Conservation (phyloP, 2,797 vertebrate genomes). For the Sebastes diaconus region DNA sequence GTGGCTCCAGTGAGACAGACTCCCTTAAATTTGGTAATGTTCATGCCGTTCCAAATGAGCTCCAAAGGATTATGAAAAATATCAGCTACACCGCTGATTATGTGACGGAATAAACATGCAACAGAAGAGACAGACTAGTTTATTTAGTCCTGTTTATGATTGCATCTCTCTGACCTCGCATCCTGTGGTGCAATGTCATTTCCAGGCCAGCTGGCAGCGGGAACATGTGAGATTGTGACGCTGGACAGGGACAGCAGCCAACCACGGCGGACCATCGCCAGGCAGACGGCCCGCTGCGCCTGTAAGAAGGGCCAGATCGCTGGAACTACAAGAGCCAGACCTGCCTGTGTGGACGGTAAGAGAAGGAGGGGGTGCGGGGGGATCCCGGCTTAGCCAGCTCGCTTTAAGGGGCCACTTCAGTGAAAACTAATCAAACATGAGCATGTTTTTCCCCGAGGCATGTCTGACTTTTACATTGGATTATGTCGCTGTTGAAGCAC, state of each 20-base stretch:
- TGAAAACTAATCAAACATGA: slow-evolving; percentile 29
- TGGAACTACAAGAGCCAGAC: slow-evolving; percentile 96
- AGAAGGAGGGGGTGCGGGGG: neutral
- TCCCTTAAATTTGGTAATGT: neutral
- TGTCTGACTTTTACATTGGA: slow-evolving; percentile 14
- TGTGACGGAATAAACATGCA: slow-evolving; percentile 9
- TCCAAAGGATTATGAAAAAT: neutral
- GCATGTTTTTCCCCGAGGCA: slow-evolving; percentile 15
- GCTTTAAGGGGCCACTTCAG: slow-evolving; percentile 22
- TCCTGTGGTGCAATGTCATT: slow-evolving; percentile 72
- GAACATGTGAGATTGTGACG: slow-evolving; percentile 97
- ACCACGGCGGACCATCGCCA: slow-evolving; percentile 96
- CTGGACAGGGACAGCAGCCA: slow-evolving; percentile 99
- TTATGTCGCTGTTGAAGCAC: neutral
- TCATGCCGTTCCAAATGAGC: neutral
- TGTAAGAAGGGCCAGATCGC: slow-evolving; percentile 99
- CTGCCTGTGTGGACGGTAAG: slow-evolving; percentile 98
- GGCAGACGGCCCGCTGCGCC: slow-evolving; percentile 97
- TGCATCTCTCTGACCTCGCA: slow-evolving; percentile 67
- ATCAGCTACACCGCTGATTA: neutral
- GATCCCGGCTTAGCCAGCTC: slow-evolving; percentile 18
- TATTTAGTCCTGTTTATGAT: slow-evolving; percentile 62
- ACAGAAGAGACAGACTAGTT: slow-evolving; percentile 32
- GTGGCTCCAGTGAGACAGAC: neutral
- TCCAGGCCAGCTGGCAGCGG: slow-evolving; percentile 97